Percentiles rank a stretch among this genome's conserved stretches.
Evolutionary conservation across 2,113 vertebrate species (phyloP).

Genomic region (Brachyhypopomus gauderio): DNA sequence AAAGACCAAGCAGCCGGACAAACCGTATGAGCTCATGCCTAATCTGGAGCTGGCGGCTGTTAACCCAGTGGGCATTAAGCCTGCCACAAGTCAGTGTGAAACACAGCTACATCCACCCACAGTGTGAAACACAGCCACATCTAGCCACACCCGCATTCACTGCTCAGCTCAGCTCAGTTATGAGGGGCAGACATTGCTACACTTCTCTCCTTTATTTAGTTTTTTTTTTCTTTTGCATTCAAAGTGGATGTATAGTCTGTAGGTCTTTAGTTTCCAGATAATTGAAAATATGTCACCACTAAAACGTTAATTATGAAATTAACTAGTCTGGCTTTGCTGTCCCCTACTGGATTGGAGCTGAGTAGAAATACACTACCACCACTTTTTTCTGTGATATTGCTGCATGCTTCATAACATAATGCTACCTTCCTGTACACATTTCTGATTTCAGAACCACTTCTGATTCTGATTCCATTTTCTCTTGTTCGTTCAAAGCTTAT

Average conservation of each 20-base stretch:
- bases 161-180: conserved; percentile 28
- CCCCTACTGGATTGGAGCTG: conserved; percentile 44
- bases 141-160: neutral
- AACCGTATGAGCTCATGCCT: conserved; percentile 92
- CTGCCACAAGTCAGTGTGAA: conserved; percentile 92
- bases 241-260: too few relatives aligned
- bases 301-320: neutral
- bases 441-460: too few relatives aligned
- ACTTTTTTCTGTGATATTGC: neutral
- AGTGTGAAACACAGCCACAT: neutral
- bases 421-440: neutral
- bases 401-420: neutral
- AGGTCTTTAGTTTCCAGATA: neutral
- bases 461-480: neutral
- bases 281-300: neutral
- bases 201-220: neutral
- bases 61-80: conserved; percentile 93
- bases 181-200: conserved; percentile 27
- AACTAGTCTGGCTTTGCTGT: conserved; percentile 28
- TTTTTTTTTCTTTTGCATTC: too few relatives aligned
- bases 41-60: conserved; percentile 91
- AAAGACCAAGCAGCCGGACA: conserved; percentile 93
- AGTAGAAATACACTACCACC: conserved; percentile 25
- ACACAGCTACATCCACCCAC: conserved; percentile 14
- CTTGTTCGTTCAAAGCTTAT: conserved; percentile 2